phyloP scores from a whole-genome alignment of 2,888 invertebrate genomes.

The Ophraella communa region DNA sequence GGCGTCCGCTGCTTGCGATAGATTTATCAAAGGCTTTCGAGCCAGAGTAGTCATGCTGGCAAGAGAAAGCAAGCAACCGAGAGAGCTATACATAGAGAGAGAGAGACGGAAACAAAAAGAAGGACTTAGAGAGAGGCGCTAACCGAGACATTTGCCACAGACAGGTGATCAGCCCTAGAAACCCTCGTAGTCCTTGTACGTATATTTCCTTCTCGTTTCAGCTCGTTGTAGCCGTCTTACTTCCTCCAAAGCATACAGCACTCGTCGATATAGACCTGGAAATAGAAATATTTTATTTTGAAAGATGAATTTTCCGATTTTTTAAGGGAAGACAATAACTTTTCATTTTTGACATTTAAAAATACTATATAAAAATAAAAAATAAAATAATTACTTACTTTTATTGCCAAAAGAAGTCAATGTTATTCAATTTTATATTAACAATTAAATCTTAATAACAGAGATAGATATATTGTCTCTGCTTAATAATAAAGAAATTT shows the following conservation, averaged over 20 bases:
- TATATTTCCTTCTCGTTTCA: slow-evolving; percentile 11
- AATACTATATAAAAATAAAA: too few relatives aligned
- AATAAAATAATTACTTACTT: too few relatives aligned
- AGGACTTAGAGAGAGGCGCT: slow-evolving; percentile 49
- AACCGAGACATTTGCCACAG: slow-evolving; percentile 59
- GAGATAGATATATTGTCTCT: too few relatives aligned
- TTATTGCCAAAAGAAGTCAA: too few relatives aligned
- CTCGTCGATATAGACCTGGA: neutral
- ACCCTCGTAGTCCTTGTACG: slow-evolving; percentile 33
- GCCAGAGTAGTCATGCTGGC: slow-evolving; percentile 39
- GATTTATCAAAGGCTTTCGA: slow-evolving; percentile 53
- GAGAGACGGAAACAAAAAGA: neutral
- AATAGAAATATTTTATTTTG: neutral
- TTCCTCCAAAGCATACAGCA: slow-evolving; percentile 14
- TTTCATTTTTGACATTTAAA: too few relatives aligned
- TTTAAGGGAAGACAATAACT: too few relatives aligned
- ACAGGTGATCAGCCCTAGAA: slow-evolving; percentile 55
- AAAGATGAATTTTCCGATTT: too few relatives aligned
- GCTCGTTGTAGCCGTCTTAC: slow-evolving; percentile 2
- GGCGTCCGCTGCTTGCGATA: slow-evolving; percentile 44
- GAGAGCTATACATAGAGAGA: neutral
- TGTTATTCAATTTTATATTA: too few relatives aligned
- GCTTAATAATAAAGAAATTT: too few relatives aligned
- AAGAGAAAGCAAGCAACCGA: slow-evolving; percentile 8
- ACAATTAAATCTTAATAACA: too few relatives aligned